Percentiles rank a stretch among this genome's conserved stretches.
Evolutionary conservation across 2,113 vertebrate species (phyloP).

Genomic region (Corythaixoides concolor): DNA sequence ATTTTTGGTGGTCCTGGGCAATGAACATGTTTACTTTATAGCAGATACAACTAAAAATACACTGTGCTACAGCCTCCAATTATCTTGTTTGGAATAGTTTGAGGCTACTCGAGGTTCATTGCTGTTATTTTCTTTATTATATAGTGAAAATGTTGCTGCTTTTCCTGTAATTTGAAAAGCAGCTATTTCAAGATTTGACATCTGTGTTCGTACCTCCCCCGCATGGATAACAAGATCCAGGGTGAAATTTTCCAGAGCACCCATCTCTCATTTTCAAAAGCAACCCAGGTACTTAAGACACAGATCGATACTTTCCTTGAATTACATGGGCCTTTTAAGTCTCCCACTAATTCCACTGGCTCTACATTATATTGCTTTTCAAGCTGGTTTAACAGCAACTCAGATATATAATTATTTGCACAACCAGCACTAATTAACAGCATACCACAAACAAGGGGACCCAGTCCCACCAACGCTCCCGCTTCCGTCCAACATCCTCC

Average conservation of each 20-base stretch:
- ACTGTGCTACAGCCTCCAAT: constrained; percentile 17
- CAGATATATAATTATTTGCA: not conserved
- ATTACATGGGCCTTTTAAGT: not conserved
- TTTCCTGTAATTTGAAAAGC: constrained; percentile 40
- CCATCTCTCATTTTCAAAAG: constrained; percentile 14
- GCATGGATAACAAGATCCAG: not conserved
- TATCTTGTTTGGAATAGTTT: constrained; percentile 29
- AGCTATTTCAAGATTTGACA: constrained; percentile 39
- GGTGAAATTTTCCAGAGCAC: constrained; percentile 15
- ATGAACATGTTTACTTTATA: constrained; percentile 55
- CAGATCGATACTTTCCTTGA: not conserved
- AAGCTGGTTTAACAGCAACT: not conserved
- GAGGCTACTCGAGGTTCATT: not conserved
- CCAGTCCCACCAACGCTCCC: not conserved
- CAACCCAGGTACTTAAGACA: not conserved
- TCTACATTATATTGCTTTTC: not conserved
- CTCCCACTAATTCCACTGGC: not conserved
- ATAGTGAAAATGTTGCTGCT: not conserved
- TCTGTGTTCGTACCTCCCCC: constrained; percentile 37
- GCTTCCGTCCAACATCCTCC: not conserved
- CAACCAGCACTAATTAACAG: not conserved
- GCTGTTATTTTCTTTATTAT: constrained; percentile 52
- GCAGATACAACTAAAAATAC: constrained; percentile 63
- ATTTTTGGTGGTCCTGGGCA: constrained; percentile 47
- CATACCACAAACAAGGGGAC: not conserved